Conservation (phyloP, 2,888 invertebrate genomes). For the Arrhopalites spinosus region DNA sequence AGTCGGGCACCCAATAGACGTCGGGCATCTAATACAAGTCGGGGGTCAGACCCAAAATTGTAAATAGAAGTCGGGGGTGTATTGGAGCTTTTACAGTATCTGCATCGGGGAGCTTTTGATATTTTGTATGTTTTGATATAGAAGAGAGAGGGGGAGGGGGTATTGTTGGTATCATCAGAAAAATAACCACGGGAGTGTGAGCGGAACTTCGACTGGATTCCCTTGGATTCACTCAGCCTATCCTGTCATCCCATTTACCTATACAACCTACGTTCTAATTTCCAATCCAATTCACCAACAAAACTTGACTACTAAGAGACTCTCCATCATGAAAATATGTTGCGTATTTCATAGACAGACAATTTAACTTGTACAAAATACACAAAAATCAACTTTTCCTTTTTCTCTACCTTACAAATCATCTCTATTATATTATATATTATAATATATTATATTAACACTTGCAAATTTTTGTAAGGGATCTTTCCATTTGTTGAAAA, state of each 20-base stretch:
- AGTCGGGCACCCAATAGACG: too few relatives aligned
- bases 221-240: slow-evolving; percentile 53
- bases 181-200: slow-evolving; percentile 37
- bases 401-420: not conserved
- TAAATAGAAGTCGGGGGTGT: too few relatives aligned
- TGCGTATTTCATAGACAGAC: too few relatives aligned
- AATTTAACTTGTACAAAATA: too few relatives aligned
- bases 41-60: too few relatives aligned
- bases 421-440: not conserved
- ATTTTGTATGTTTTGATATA: too few relatives aligned
- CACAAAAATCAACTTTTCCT: slow-evolving; percentile 8
- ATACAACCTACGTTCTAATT: slow-evolving; percentile 28
- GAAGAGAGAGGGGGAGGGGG: too few relatives aligned
- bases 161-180: not conserved
- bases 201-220: slow-evolving; percentile 57
- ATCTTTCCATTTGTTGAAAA: too few relatives aligned
- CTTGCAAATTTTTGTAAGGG: not conserved
- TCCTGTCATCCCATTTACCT: slow-evolving; percentile 26
- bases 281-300: slow-evolving; percentile 31
- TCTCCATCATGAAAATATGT: not conserved
- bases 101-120: too few relatives aligned
- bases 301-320: slow-evolving; percentile 19
- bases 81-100: too few relatives aligned
- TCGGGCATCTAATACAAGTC: too few relatives aligned
- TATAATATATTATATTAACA: not conserved